Base-by-base conservation (phyloP, 2,888 invertebrate species). In the Diploptera punctata region DNA sequence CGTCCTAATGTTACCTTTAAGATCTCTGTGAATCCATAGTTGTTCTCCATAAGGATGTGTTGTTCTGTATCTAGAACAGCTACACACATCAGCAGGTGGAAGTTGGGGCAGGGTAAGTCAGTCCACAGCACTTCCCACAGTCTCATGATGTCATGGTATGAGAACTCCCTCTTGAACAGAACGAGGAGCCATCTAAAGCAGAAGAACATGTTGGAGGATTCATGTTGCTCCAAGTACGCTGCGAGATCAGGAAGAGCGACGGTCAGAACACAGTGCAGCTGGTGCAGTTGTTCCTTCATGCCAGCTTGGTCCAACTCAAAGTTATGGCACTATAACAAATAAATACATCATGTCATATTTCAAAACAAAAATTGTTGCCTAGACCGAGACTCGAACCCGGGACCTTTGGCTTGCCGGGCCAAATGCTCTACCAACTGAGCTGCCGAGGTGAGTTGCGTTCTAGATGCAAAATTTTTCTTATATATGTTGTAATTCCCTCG, bases 131-230 rank as follows among this genome's bases (percentile, higher is more conserved):
- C 77, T 86, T 99, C 98, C 98, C 98, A 99, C 74, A 99, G 83
- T 80, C 92, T 89, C 88, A 96, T 91, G 67, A 96, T 92, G 81
- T 98, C 95, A 4, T 89, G 86, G 75, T 94, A 92, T 24, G 90
- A 89, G 81, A 99, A 94, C 84, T 99, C 99, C 76, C 99, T 85
- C 83, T 99, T 99, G 82, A 98, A 99, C 84, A 95, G 90, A 9
- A 98, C 97, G 13, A 99, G 87, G 31, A 99, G 88, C 98, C 99
- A 99, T 10, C 99, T 93, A 85, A 99, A 99, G 82, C 98, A 98
- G 85, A 99, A 99, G 84, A 97, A 99, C 95, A 99, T 96, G 82
- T 99, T 98, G 4, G 94, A 95, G 1, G 93, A 93, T 77, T 97
- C 95, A 80, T 96, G 93, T 74, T 88, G 88, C 71, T 92, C 90